Evolutionary conservation across 2,113 vertebrate genomes (phyloP).

Genomic region (Dascyllus trimaculatus): DNA sequence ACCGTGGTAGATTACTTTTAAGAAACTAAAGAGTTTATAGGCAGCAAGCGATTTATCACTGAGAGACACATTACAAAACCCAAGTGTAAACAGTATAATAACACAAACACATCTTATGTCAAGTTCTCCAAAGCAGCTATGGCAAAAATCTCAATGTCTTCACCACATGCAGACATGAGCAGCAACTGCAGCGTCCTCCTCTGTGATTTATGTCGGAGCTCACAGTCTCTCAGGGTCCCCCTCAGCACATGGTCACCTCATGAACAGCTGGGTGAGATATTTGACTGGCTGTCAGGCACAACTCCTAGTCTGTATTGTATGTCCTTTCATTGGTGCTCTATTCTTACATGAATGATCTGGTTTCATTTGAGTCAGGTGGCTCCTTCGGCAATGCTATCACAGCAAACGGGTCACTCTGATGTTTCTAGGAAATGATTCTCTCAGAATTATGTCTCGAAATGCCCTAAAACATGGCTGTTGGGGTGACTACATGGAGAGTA

Average conservation of each 20-base stretch:
- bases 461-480: background rate
- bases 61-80: slow-evolving; percentile 41
- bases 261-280: slow-evolving; percentile 79
- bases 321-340: slow-evolving; percentile 69
- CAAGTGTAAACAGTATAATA: slow-evolving; percentile 69
- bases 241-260: slow-evolving; percentile 69
- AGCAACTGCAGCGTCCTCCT: slow-evolving; percentile 74
- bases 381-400: slow-evolving; percentile 13
- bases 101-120: slow-evolving; percentile 58
- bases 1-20: background rate
- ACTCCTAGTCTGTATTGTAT: slow-evolving; percentile 51
- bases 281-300: slow-evolving; percentile 71
- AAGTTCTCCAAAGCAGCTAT: slow-evolving; percentile 64
- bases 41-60: slow-evolving; percentile 8
- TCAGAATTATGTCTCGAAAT: background rate
- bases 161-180: slow-evolving; percentile 50
- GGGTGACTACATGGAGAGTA: background rate
- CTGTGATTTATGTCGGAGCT: slow-evolving; percentile 70
- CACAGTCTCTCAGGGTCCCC: slow-evolving; percentile 56
- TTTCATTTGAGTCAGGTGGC: slow-evolving; percentile 64
- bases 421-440: slow-evolving; percentile 26
- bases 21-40: slow-evolving; percentile 10
- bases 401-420: background rate
- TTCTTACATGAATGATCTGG: slow-evolving; percentile 70
- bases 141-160: slow-evolving; percentile 66